Evolutionary conservation across 1,140 invertebrate species (phyloP).

Genomic region (Luehdorfia chinensis): DNA sequence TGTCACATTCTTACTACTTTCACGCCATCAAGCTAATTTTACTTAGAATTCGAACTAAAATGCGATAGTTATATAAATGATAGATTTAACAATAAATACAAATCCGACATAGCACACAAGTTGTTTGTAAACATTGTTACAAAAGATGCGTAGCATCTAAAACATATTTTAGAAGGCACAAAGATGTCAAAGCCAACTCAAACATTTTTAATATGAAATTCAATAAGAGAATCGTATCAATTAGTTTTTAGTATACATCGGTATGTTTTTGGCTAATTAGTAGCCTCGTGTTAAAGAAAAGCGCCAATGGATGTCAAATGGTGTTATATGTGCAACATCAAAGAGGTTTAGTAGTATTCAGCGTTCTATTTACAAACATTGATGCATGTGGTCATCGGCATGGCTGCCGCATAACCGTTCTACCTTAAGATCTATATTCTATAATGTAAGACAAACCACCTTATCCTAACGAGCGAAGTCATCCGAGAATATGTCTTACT

Average conservation of each 20-base stretch:
- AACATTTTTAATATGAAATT: background rate
- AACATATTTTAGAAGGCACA: slow-evolving; percentile 33
- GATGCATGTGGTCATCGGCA: slow-evolving; percentile 75
- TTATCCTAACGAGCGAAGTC: slow-evolving; percentile 26
- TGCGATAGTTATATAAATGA: background rate
- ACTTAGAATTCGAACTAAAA: slow-evolving; percentile 35
- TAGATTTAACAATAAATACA: slow-evolving; percentile 12
- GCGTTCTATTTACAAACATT: slow-evolving; percentile 75
- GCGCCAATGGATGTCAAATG: slow-evolving; percentile 38
- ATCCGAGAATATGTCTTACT: slow-evolving; percentile 34
- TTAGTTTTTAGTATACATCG: slow-evolving; percentile 32
- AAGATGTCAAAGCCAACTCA: slow-evolving; percentile 41
- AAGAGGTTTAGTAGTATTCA: slow-evolving; percentile 42
- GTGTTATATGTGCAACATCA: slow-evolving; percentile 37
- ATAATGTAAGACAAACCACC: slow-evolving; percentile 47
- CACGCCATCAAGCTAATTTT: slow-evolving; percentile 51
- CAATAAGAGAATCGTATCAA: background rate
- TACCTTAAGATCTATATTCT: slow-evolving; percentile 62
- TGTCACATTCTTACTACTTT: slow-evolving; percentile 51
- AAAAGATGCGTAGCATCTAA: slow-evolving; percentile 38
- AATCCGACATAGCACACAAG: slow-evolving; percentile 22
- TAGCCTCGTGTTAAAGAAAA: slow-evolving; percentile 11
- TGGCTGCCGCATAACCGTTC: slow-evolving; percentile 66
- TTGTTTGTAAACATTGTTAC: slow-evolving; percentile 65
- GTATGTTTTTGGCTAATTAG: slow-evolving; percentile 16